Evolutionary conservation across 2,888 invertebrate genomes (phyloP).

Genomic region (Brenthis daphne): DNA sequence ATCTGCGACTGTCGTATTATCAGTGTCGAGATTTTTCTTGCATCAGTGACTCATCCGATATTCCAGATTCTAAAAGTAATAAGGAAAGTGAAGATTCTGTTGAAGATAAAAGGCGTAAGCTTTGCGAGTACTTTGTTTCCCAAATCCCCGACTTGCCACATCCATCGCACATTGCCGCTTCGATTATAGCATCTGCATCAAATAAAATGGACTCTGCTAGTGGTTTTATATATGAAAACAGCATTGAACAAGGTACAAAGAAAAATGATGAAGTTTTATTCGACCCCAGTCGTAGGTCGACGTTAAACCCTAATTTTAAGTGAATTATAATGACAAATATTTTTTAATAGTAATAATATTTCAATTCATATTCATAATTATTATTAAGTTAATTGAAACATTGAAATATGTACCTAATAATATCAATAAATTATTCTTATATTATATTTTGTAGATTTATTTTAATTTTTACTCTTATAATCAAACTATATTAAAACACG

Average conservation of each 20-base stretch:
- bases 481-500: too few species aligned
- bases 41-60: conserved; percentile 22
- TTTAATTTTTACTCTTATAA: too few species aligned
- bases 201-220: conserved; percentile 48
- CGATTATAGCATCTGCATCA: conserved; percentile 57
- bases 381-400: conserved; percentile 7
- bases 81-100: conserved; percentile 37
- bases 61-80: conserved; percentile 24
- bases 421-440: neutral
- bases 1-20: conserved; percentile 62
- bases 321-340: conserved; percentile 8
- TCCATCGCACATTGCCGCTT: conserved; percentile 53
- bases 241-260: conserved; percentile 49
- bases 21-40: conserved; percentile 38
- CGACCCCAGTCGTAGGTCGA: conserved; percentile 55
- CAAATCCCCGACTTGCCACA: conserved; percentile 61
- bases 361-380: conserved; percentile 8
- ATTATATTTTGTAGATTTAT: too few species aligned
- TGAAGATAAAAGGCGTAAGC: conserved; percentile 46
- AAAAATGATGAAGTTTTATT: conserved; percentile 45
- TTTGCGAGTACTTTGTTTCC: conserved; percentile 51
- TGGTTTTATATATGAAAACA: conserved; percentile 53
- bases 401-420: neutral
- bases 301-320: conserved; percentile 46
- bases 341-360: neutral